Evolutionary conservation across 1,140 invertebrate species (phyloP).

Genomic region (Hermetia illucens): DNA sequence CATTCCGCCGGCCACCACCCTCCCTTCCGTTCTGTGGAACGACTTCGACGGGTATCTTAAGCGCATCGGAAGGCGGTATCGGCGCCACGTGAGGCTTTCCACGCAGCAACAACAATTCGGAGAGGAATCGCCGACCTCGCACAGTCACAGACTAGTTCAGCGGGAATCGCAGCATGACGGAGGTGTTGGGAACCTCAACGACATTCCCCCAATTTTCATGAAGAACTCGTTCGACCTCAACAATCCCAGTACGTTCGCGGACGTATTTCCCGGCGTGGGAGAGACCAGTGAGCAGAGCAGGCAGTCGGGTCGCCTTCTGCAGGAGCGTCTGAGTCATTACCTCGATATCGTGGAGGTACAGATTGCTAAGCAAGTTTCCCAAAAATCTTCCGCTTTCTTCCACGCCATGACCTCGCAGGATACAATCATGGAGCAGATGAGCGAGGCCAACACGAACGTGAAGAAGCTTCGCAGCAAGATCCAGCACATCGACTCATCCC

Average conservation of each 20-base stretch:
- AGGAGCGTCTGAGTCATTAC: constrained; percentile 76
- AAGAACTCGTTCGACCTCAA: constrained; percentile 68
- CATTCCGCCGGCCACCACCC: constrained; percentile 59
- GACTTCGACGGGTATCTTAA: constrained; percentile 84
- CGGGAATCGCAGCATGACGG: constrained; percentile 27
- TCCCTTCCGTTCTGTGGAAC: constrained; percentile 68
- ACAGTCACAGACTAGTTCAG: background rate
- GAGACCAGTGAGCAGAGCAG: constrained; percentile 26
- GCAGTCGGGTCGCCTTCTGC: constrained; percentile 33
- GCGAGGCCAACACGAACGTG: constrained; percentile 65
- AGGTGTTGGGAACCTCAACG: constrained; percentile 40
- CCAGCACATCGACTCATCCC: constrained; percentile 55
- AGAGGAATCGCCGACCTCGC: constrained; percentile 14
- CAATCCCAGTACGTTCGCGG: constrained; percentile 67
- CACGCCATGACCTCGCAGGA: constrained; percentile 95
- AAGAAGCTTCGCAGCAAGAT: constrained; percentile 54
- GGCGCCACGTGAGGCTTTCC: constrained; percentile 39
- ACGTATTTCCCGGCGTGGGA: constrained; percentile 59
- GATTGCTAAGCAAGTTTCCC: constrained; percentile 88
- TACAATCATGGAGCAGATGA: constrained; percentile 77
- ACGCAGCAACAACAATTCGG: background rate
- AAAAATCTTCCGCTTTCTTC: constrained; percentile 92
- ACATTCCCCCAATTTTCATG: constrained; percentile 78
- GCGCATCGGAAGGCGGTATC: constrained; percentile 49
- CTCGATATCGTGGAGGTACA: constrained; percentile 90